Evolutionary conservation across 2,797 vertebrate species (phyloP).

Genomic region (Remorina albescens): DNA sequence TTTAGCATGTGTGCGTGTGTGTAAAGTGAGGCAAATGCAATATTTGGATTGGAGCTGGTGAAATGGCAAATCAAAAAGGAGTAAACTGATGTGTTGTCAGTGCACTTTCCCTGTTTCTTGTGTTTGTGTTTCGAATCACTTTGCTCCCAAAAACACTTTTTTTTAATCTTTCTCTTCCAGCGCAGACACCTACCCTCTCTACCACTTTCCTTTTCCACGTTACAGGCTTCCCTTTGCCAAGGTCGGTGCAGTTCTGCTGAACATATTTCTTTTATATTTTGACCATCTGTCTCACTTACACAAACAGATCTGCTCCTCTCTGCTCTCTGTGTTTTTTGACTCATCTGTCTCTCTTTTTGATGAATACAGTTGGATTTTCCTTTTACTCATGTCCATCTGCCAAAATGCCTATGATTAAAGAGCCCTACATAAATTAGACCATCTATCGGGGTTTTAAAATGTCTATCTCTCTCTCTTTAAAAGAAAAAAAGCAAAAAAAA

Average conservation of each 20-base stretch:
- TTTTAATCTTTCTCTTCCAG: constrained; percentile 1
- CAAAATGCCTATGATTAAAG: constrained; percentile 63
- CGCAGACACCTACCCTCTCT: constrained; percentile 31
- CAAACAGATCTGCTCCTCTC: constrained; percentile 50
- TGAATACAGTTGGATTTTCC: constrained; percentile 52
- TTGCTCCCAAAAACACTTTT: constrained; percentile 14
- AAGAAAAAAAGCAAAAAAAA: constrained; percentile 7
- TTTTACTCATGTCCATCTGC: constrained; percentile 69
- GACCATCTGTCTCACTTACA: constrained; percentile 72
- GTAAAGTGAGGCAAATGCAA: background rate
- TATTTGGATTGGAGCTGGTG: background rate
- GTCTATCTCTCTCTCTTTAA: background rate
- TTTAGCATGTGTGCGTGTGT: constrained; percentile 5
- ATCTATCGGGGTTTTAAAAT: constrained; percentile 25
- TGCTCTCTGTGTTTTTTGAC: constrained; percentile 43
- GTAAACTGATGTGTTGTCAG: constrained; percentile 13
- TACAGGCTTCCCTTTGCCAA: constrained; percentile 38
- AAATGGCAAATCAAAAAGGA: constrained; percentile 41
- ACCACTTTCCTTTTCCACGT: constrained; percentile 30
- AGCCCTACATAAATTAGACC: constrained; percentile 56
- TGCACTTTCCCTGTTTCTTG: constrained; percentile 5
- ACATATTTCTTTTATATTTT: constrained; percentile 73
- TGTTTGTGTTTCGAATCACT: constrained; percentile 15
- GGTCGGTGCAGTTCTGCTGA: constrained; percentile 49
- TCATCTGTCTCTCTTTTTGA: constrained; percentile 56